Percentiles rank a stretch among this genome's conserved stretches.
These are phyloP conservation scores for Acholoe squamosa DNA, from an alignment of 2,888 invertebrate species.

Conservation along the genomic window DNA sequence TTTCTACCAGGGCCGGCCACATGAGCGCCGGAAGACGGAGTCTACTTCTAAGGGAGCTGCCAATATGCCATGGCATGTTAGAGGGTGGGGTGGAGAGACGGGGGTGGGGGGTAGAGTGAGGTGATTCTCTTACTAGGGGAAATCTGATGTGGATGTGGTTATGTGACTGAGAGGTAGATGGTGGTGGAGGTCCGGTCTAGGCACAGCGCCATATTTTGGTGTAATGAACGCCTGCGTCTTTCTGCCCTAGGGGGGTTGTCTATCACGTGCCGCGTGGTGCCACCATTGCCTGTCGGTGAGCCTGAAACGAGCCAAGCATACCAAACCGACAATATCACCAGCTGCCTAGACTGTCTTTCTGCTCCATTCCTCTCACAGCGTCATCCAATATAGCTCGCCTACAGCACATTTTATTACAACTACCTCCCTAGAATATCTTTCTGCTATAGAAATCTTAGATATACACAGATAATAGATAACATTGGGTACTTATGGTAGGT, in stretches of 20 bases:
- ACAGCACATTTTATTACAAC: too few relatives aligned
- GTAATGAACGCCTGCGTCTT: slow-evolving; percentile 14
- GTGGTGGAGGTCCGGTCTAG: background rate
- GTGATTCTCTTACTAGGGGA: background rate
- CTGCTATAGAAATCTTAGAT: too few relatives aligned
- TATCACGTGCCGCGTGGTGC: background rate
- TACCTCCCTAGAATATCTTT: too few relatives aligned
- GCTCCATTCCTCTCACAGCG: too few relatives aligned
- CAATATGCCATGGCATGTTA: background rate
- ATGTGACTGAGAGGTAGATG: background rate
- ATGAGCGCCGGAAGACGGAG: background rate
- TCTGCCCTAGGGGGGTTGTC: background rate
- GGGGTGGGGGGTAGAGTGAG: background rate
- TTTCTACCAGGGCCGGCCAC: background rate
- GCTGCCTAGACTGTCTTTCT: too few relatives aligned
- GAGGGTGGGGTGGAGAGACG: background rate
- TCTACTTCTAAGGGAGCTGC: background rate
- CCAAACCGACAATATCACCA: too few relatives aligned
- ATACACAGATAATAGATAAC: too few relatives aligned
- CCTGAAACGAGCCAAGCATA: too few relatives aligned
- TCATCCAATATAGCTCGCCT: too few relatives aligned
- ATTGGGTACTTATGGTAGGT: too few relatives aligned
- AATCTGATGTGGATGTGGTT: slow-evolving; percentile 29
- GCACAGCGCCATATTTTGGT: slow-evolving; percentile 29
- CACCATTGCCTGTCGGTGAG: background rate